phyloP scores from a whole-genome alignment of 2,888 invertebrate genomes.

The Dioctria rufipes region DNA sequence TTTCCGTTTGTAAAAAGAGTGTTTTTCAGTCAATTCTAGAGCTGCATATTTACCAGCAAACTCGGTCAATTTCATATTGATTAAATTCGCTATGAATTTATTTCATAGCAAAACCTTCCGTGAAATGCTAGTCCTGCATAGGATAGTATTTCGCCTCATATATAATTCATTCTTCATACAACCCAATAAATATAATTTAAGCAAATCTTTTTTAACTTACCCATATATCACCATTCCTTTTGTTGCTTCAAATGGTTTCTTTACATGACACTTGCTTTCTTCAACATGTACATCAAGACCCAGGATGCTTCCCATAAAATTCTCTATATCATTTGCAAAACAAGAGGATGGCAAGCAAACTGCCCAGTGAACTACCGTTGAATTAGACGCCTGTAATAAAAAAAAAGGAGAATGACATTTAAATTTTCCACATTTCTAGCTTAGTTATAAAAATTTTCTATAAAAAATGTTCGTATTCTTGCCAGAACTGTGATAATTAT shows the following conservation, averaged over 20 bases:
- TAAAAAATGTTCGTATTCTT: too few species aligned
- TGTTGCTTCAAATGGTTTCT: constrained; percentile 70
- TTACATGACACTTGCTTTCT: constrained; percentile 73
- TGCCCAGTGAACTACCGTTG: constrained; percentile 74
- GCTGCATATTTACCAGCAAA: too few species aligned
- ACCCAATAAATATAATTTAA: neutral
- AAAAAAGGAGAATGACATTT: neutral
- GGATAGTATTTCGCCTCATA: too few species aligned
- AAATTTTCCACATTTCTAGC: too few species aligned
- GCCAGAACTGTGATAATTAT: too few species aligned
- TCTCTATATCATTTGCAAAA: constrained; percentile 72
- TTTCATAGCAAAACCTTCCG: too few species aligned
- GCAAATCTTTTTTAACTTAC: constrained; percentile 65
- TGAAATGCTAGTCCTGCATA: too few species aligned
- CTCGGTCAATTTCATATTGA: too few species aligned
- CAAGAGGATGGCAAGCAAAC: constrained; percentile 78
- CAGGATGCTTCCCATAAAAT: constrained; percentile 66
- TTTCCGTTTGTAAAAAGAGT: too few species aligned
- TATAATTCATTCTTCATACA: neutral
- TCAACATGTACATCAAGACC: constrained; percentile 72
- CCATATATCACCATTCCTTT: constrained; percentile 67
- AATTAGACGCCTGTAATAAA: constrained; percentile 59
- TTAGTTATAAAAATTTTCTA: too few species aligned
- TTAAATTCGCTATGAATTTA: too few species aligned
- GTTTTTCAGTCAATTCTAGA: too few species aligned